Base-by-base conservation (phyloP, 2,113 vertebrate genomes). In the Nothoprocta pentlandii region DNA sequence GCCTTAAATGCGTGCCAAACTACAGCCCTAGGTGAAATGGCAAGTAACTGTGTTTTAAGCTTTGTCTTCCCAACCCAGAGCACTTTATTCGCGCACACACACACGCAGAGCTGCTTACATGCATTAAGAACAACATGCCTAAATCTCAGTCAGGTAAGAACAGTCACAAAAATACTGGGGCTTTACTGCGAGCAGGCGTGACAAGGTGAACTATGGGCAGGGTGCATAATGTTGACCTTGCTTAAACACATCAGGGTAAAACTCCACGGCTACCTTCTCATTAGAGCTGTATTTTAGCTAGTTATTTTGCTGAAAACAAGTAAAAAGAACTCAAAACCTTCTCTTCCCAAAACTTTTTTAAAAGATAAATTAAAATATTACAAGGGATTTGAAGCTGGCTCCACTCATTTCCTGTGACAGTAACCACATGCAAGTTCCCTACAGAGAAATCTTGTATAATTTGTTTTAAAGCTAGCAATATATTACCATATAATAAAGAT, bases 391-490 rank as follows among this genome's bases (percentile, higher is more conserved):
- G 71, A 66, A 91, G 67, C n/a, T 74, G 73, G 80, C 23, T 23
- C 61, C 61, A 63, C 11, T 63, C 34, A 89, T 87, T 94, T 85
- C 78, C 49, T 42, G 10, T 70, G 89, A 91, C 70, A 82, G 46
- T 41, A 93, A 91, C 81, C 70, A 69, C 54, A 62, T 77, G 63
- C 59, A 87, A 74, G 78, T 82, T 89, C 92, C 79, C 87, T 92
- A 73, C 41, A 82, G 68, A 93, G 81, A 87, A 92, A 94, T 58
- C 70, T 20, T n/a, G 64, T 17, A 74, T 9, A 16, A 75, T 91
- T 95, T 95, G 76, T 94, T 94, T 92, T 89, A 94, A 93, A 89
- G 74, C 89, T 77, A 77, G 70, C 67, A 85, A 59, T 85, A 39
- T 39, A 87, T 91, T 79, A 85, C 59, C 58, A 82, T 44, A 76